A percentile compares a stretch with the other conserved stretches of the same genome.
Evolutionary conservation across 2,797 vertebrate species (phyloP).

Genomic region (Euphonia xanthogaster): DNA sequence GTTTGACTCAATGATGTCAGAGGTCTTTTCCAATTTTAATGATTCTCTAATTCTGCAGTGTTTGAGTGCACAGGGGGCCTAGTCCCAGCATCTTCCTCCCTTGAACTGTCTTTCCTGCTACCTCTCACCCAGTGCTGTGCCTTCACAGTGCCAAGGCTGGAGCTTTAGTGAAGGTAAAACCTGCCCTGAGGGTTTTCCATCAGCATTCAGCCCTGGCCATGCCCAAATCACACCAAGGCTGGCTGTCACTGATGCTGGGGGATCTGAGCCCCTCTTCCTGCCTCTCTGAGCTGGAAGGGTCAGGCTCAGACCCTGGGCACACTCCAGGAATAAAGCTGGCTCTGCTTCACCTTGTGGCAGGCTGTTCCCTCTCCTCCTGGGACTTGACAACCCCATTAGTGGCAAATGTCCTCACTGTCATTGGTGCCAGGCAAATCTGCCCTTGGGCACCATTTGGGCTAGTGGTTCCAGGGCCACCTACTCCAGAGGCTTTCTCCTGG

Average conservation of each 20-base stretch:
- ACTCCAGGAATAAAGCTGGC: background rate
- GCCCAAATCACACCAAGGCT: background rate
- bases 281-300: background rate
- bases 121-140: too few relatives aligned
- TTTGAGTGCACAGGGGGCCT: rapidly evolving
- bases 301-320: background rate
- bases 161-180: background rate
- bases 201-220: background rate
- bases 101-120: background rate
- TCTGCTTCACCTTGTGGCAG: background rate
- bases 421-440: background rate
- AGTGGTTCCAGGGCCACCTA: background rate
- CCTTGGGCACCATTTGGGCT: background rate
- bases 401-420: background rate
- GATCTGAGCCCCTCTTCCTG: rapidly evolving
- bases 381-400: background rate
- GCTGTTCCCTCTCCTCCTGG: background rate
- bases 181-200: background rate
- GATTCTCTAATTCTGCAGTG: background rate
- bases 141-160: background rate
- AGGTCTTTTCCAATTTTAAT: background rate
- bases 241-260: background rate
- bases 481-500: background rate
- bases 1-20: background rate
- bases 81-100: background rate